Base-by-base conservation (phyloP, 2,797 vertebrate species). In the Columba guinea region DNA sequence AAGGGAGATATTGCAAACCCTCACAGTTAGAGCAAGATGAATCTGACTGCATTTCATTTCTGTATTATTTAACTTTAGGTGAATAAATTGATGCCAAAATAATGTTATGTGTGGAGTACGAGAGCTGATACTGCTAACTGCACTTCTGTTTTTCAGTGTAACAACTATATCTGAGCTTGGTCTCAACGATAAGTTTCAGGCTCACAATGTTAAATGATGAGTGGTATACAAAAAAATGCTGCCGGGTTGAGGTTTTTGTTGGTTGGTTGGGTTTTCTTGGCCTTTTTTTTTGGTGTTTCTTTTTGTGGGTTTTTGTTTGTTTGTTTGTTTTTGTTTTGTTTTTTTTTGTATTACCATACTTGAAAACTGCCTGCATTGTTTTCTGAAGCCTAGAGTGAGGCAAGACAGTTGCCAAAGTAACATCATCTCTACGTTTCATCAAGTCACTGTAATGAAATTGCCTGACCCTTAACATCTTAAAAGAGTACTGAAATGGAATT, bases 301-400 rank as follows among this genome's bases (percentile, higher is more conserved):
- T 39, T 39, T 39, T 14, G 39, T n/a, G n/a, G n/a, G n/a, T n/a
- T n/a, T n/a, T n/a, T 37, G 10, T 13, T 9, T 46, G 19, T 46
- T 9, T 46, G 44, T 20, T 20, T 20, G 19, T 20, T 46, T 9
- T 44, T 44, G 6, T 18, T 63, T 46, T 58, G 76, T 69, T 94
- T 90, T 97, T 96, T 95, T 95, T 92, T 94, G 49, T 90, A 63
- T 89, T 89, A 41, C n/a, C 35, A 5, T 56, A 90, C 88, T 84
- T 94, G 90, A 97, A 88, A 94, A 70, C 49, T 76, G 71, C 87
- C 87, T 79, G 18, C 34, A 32, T 78, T 53, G 67, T 71, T 86
- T 69, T 83, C 65, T 74, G 87, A 94, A 60, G 69, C 62, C 62
- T 74, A 60, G 74, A 63, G 70, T 10, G 39, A 96, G 74, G 52